Percentiles rank a stretch among this genome's conserved stretches.
Conservation (phyloP, 2,797 vertebrate genomes). For the Sebastes itinus region DNA sequence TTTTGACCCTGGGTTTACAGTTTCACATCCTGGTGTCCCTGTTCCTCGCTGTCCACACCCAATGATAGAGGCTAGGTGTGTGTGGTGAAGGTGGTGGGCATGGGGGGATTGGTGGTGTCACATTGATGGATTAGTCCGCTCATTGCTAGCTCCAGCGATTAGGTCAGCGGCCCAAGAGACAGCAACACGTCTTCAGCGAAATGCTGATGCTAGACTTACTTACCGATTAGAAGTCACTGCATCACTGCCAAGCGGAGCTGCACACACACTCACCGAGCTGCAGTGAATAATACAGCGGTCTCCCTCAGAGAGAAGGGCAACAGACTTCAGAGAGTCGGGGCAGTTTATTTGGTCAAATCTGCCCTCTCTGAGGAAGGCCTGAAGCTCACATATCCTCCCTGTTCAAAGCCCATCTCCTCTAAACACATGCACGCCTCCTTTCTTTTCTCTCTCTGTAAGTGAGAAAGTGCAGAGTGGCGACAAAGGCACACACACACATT, state of each 20-base stretch:
- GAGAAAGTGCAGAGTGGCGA: conserved; percentile 32
- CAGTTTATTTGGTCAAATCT: conserved; percentile 39
- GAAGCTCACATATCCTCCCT: conserved; percentile 25
- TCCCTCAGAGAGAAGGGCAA: conserved; percentile 31
- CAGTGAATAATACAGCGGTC: conserved; percentile 47
- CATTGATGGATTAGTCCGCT: conserved; percentile 77
- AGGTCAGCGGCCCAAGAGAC: conserved; percentile 75
- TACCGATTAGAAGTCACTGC: conserved; percentile 71
- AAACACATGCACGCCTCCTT: conserved; percentile 23
- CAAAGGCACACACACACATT: conserved; percentile 38
- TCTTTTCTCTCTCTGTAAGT: conserved; percentile 25
- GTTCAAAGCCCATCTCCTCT: conserved; percentile 34
- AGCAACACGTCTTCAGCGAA: conserved; percentile 60
- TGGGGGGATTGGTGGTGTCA: conserved; percentile 61
- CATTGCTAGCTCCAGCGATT: conserved; percentile 73
- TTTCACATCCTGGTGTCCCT: neutral
- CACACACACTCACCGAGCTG: conserved; percentile 15
- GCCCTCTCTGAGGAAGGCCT: conserved; percentile 30
- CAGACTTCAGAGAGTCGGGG: conserved; percentile 31
- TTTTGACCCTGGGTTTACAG: conserved; percentile 1
- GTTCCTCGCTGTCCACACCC: neutral
- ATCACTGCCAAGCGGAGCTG: conserved; percentile 54
- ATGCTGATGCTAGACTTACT: conserved; percentile 75
- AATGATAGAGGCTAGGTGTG: conserved; percentile 10
- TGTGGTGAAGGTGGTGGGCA: conserved; percentile 27